These are phyloP conservation scores for Xylophagus ater DNA, from an alignment of 2,888 invertebrate species.

Conservation along the genomic window DNA sequence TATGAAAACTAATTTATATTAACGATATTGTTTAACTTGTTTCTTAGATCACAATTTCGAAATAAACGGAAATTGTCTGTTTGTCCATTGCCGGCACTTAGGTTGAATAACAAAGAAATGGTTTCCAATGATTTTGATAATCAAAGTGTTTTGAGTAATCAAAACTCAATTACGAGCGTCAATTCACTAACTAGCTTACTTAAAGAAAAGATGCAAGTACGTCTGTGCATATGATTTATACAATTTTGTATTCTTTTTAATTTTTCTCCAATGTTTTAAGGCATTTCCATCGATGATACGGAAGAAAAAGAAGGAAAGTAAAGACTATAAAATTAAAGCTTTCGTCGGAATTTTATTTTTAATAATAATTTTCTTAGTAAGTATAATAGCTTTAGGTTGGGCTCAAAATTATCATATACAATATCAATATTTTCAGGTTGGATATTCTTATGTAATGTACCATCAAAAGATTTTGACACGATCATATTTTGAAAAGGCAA, in stretches of 20 bases:
- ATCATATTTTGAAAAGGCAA: constrained; percentile 72
- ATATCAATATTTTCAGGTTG: constrained; percentile 40
- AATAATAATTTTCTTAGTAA: constrained; percentile 59
- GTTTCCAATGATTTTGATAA: constrained; percentile 42
- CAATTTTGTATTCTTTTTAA: background rate
- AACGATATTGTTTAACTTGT: constrained; percentile 13
- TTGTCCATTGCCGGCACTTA: constrained; percentile 45
- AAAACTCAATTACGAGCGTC: constrained; percentile 68
- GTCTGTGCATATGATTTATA: background rate
- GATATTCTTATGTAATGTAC: constrained; percentile 73
- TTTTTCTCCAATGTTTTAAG: constrained; percentile 39
- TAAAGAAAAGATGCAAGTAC: constrained; percentile 69
- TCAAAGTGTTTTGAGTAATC: constrained; percentile 38
- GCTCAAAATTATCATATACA: too few species aligned
- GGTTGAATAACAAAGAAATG: constrained; percentile 45
- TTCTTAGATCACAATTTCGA: constrained; percentile 50
- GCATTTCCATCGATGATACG: constrained; percentile 61
- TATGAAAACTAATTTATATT: too few species aligned
- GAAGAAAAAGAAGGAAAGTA: constrained; percentile 53
- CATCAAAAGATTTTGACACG: constrained; percentile 70
- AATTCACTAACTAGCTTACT: constrained; percentile 75
- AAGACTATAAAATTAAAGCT: constrained; percentile 67
- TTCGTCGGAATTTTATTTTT: constrained; percentile 74
- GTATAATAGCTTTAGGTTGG: constrained; percentile 12
- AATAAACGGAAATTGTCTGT: constrained; percentile 54